A percentile compares a stretch with the other conserved stretches of the same genome.
These are phyloP conservation scores for Phylloscopus collybita DNA, from an alignment of 2,797 vertebrate genomes.

Conservation along the genomic window DNA sequence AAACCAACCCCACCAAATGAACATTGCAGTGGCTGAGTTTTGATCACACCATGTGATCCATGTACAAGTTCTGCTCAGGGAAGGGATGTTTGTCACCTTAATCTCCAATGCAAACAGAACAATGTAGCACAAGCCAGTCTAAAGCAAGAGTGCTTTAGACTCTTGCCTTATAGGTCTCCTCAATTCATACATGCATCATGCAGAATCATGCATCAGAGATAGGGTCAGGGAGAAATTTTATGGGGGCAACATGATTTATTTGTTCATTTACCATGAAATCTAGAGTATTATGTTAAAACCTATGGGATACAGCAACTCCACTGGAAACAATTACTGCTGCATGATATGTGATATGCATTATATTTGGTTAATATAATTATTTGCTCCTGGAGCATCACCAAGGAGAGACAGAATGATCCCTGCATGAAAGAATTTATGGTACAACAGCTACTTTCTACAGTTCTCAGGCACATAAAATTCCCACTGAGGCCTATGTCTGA, in stretches of 20 bases:
- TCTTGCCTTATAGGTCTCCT: not conserved
- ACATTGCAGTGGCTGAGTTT: not conserved
- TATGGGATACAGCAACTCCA: conserved; percentile 17
- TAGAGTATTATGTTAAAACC: conserved; percentile 20
- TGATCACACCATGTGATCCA: not conserved
- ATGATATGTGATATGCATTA: conserved; percentile 25
- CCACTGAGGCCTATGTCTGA: not conserved
- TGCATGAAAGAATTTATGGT: conserved; percentile 46
- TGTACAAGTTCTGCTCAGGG: not conserved
- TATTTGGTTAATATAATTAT: conserved; percentile 51
- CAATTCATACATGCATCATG: not conserved
- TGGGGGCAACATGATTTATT: conserved; percentile 20
- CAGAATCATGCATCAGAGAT: not conserved
- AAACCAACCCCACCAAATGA: not conserved
- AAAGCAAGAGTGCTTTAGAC: not conserved
- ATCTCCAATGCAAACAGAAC: not conserved
- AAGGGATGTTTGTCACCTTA: not conserved
- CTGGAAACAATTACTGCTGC: conserved; percentile 30
- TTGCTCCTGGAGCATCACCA: conserved; percentile 33
- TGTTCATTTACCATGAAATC: conserved; percentile 52
- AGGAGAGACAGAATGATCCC: conserved; percentile 19
- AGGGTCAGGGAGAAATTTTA: conserved; percentile 32
- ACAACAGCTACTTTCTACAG: conserved; percentile 14
- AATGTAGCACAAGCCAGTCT: not conserved
- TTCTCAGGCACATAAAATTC: conserved; percentile 39